Evolutionary conservation across 2,113 vertebrate genomes (phyloP), one percentile per base, ranked within the genome.

Genomic region (Burhinus bistriatus): DNA sequence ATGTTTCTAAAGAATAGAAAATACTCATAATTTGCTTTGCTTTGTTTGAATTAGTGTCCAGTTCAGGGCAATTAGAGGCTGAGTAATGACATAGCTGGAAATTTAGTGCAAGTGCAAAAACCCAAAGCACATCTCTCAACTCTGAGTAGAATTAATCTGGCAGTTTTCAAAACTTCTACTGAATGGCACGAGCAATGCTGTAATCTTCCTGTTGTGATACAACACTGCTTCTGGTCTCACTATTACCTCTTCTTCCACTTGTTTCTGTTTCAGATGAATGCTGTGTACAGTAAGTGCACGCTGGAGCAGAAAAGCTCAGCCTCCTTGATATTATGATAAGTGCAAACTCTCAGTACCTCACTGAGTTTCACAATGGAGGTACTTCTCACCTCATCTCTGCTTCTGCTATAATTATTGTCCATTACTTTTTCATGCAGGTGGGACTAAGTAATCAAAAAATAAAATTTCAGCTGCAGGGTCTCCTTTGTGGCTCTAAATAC

Each of bases 261-360:
- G 49, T 49, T 72, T 59, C n/a, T 42, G 55, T 38, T 66, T 45
- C 23, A n/a, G 26, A 6, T 9, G 52, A 38, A 27, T 6, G 26
- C n/a, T 55, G n/a, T 5, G 23, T 0, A 36, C 9, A 68, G 45
- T 29, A 23, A 38, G 42, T 7, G 7, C 18, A 15, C 15, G 6
- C 19, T 36, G 29, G 25, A 38, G 27, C 42, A 59, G 57, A 30
- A 54, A 49, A 58, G 2, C 12, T 49, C 14, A 1, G 20, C 15
- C 15, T 15, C 17, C 12, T 44, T 11, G 38, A 0, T 4, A 23
- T 17, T 12, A 45, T 27, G 6, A 0, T 29, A 29, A 15, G 34
- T 21, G 22, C 47, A 36, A 58, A 30, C 61, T 29, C 72, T n/a
- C 30, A 6, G 34, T n/a, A 62, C 25, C 69, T 11, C 22, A 27